Base-by-base conservation (phyloP, 2,888 invertebrate genomes). In the Acleris laterana region DNA sequence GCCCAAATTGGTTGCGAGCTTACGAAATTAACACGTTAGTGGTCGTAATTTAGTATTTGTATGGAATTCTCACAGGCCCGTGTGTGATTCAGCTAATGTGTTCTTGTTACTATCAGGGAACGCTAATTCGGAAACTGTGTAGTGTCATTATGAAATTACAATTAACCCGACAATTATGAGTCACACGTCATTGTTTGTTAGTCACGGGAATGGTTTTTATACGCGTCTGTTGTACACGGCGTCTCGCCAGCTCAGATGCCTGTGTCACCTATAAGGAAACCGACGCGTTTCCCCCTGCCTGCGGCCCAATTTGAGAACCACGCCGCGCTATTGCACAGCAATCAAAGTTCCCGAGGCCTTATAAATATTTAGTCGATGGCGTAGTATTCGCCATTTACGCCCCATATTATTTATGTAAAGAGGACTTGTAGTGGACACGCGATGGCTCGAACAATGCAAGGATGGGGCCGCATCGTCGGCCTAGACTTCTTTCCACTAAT, bases 401-500 rank as follows among this genome's bases (percentile, higher is more conserved):
- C 89, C 88, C 81, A 83, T 81, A 87, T 84, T 90, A 88, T 84
- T 90, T 92, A 92, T 93, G 92, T 84, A 93, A 84, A 82, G 90
- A 82, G 93, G 91, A 90, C 91, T 88, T 85, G 86, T 80, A 88
- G 79, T 88, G 84, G 79, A 83, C 93, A 93, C 92, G 92, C 92
- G 88, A 92, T 89, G 69, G 76, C 78, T 72, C 80, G 78, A 88
- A 92, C 93, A 93, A 93, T 92, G 93, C 93, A 92, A 93, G 93
- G 93, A 91, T 89, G 86, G 77, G 71, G 73, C 70, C 76, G 80
- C 83, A 78, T 72, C 77, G 69, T 69, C 84, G 90, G 85, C 93
- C 92, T 91, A 91, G 89, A 90, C 88, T 90, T 89, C 87, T 90
- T 90, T 90, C 84, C 81, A 83, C 76, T 82, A 90, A 91, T 91